Conservation (phyloP, 2,888 invertebrate genomes). For the Megaustenia siamemsis region DNA sequence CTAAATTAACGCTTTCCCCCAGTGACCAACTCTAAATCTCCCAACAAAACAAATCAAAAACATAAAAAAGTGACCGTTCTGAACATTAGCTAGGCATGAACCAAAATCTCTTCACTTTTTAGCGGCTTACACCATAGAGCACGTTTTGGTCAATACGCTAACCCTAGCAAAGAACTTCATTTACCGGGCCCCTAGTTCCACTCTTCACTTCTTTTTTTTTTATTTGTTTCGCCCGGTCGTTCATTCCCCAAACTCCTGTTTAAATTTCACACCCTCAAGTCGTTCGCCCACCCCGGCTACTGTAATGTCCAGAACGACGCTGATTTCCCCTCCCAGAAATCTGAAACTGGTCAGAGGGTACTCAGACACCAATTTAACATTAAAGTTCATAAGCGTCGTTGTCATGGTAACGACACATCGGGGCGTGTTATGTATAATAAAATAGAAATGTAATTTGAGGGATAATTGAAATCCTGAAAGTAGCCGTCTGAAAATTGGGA, state of each 20-base stretch:
- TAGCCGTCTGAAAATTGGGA: slow-evolving; percentile 59
- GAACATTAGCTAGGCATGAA: slow-evolving; percentile 22
- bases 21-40: background rate
- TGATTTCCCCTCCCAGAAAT: background rate
- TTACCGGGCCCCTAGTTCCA: background rate
- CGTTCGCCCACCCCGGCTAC: background rate
- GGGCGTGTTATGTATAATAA: slow-evolving; percentile 62
- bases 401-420: slow-evolving; percentile 60
- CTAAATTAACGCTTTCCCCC: background rate
- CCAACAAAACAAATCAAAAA: background rate
- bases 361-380: slow-evolving; percentile 45
- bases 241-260: background rate
- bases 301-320: background rate
- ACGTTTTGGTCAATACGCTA: slow-evolving; percentile 4
- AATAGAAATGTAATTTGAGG: slow-evolving; percentile 62
- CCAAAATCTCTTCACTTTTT: slow-evolving; percentile 32
- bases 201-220: background rate
- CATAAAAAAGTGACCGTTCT: slow-evolving; percentile 5
- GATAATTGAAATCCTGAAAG: slow-evolving; percentile 62
- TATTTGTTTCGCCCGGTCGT: background rate
- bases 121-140: slow-evolving; percentile 34
- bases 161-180: slow-evolving; percentile 27
- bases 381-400: slow-evolving; percentile 62
- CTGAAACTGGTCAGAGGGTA: slow-evolving; percentile 27
- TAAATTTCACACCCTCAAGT: background rate